Evolutionary conservation across 2,888 invertebrate species (phyloP).

Genomic region (Sipha maydis): DNA sequence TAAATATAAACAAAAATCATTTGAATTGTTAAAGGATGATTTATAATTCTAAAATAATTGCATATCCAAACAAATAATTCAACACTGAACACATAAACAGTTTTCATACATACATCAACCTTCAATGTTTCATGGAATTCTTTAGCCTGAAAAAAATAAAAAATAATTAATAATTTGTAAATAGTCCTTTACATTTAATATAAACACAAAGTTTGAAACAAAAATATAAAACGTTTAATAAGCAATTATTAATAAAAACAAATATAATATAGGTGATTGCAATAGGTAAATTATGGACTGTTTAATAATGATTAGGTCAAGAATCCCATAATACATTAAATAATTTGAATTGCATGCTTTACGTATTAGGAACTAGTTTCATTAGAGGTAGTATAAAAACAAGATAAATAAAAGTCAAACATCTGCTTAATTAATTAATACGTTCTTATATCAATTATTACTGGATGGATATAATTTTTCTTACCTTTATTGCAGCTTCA

Average conservation of each 20-base stretch:
- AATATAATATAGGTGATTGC: no score
- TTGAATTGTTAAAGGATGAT: not conserved
- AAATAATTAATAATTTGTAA: not conserved
- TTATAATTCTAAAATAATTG: not conserved
- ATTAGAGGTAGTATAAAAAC: no score
- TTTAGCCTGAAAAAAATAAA: slow-evolving; percentile 76
- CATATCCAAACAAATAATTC: not conserved
- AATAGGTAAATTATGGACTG: no score
- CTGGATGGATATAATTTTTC: not conserved
- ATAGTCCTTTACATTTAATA: not conserved
- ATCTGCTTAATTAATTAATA: no score
- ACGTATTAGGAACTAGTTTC: no score
- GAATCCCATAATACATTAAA: no score
- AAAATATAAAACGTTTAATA: no score
- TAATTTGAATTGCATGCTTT: no score
- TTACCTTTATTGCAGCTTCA: slow-evolving; percentile 48
- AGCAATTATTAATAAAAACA: no score
- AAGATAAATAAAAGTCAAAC: no score
- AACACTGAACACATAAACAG: not conserved
- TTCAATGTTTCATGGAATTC: slow-evolving; percentile 91
- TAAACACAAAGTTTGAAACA: not conserved
- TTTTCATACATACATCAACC: slow-evolving; percentile 72
- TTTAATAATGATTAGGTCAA: no score
- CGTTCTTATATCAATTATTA: not conserved
- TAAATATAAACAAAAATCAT: not conserved